phyloP scores from a whole-genome alignment of 1,140 invertebrate genomes.

The Sweltsa coloradensis region DNA sequence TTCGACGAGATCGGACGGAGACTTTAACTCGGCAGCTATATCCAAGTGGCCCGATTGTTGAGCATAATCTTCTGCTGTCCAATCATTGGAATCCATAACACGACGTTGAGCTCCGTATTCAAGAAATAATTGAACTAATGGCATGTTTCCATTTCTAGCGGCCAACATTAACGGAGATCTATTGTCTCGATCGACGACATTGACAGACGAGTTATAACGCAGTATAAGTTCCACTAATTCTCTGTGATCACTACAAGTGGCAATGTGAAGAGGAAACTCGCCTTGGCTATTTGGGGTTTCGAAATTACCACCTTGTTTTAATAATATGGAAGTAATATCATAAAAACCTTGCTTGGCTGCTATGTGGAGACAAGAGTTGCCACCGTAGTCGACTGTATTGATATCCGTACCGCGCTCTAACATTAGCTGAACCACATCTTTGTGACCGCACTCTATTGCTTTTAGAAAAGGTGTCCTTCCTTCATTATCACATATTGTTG shows the following conservation, averaged over 20 bases:
- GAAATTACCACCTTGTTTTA: slow-evolving; percentile 23
- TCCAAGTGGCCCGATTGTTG: slow-evolving; percentile 21
- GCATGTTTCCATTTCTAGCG: slow-evolving; percentile 18
- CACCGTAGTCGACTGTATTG: slow-evolving; percentile 15
- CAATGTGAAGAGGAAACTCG: slow-evolving; percentile 14
- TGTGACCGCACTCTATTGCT: slow-evolving; percentile 23
- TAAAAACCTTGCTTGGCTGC: slow-evolving; percentile 23
- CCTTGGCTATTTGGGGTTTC: slow-evolving; percentile 20
- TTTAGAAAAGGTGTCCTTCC: slow-evolving; percentile 26
- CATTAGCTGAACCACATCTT: slow-evolving; percentile 8
- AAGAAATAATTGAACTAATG: slow-evolving; percentile 21
- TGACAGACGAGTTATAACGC: slow-evolving; percentile 13
- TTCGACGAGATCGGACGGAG: slow-evolving; percentile 10
- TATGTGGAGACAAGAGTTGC: slow-evolving; percentile 24
- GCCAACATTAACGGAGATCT: slow-evolving; percentile 16
- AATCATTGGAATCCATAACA: slow-evolving; percentile 24
- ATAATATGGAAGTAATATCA: slow-evolving; percentile 22
- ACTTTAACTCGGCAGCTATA: slow-evolving; percentile 16
- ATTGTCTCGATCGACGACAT: slow-evolving; percentile 11
- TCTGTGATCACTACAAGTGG: slow-evolving; percentile 11
- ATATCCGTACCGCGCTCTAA: slow-evolving; percentile 11
- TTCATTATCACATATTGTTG: slow-evolving; percentile 21
- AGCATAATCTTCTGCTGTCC: slow-evolving; percentile 26
- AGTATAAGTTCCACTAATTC: slow-evolving; percentile 15
- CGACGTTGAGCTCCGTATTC: slow-evolving; percentile 22